These are phyloP conservation scores for Danaus chrysippus DNA, from an alignment of 2,888 invertebrate genomes.

Conservation along the genomic window DNA sequence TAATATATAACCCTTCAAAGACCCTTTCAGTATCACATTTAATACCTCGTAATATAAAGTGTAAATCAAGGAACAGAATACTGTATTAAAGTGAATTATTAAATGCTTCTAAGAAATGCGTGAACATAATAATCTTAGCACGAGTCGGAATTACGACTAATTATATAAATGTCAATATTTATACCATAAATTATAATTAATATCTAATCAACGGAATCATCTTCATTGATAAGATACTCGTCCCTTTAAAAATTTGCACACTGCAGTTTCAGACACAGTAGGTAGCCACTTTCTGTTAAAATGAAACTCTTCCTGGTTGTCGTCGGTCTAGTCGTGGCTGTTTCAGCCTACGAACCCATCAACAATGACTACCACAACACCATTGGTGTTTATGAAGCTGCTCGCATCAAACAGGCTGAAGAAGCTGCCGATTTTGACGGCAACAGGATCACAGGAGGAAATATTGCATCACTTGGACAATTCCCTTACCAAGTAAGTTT, in stretches of 20 bases:
- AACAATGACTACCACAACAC: constrained; percentile 30
- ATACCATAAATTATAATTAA: too few species aligned
- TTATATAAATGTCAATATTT: too few species aligned
- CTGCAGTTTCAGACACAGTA: not conserved
- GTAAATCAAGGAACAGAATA: too few species aligned
- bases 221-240: not conserved
- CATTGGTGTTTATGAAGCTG: constrained; percentile 32
- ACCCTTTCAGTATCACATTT: too few species aligned
- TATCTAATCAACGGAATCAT: not conserved
- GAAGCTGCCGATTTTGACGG: constrained; percentile 31
- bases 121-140: too few species aligned
- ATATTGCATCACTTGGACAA: constrained; percentile 26
- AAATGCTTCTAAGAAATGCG: too few species aligned
- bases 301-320: constrained; percentile 1
- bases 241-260: not conserved
- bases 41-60: too few species aligned
- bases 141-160: too few species aligned
- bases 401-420: constrained; percentile 32
- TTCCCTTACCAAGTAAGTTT: constrained; percentile 25
- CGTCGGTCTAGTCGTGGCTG: constrained; percentile 1
- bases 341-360: constrained; percentile 23
- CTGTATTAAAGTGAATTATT: too few species aligned
- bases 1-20: too few species aligned
- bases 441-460: constrained; percentile 33
- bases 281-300: not conserved